These are phyloP conservation scores for Phortica magna DNA, from an alignment of 2,888 invertebrate genomes.

Conservation along the genomic window DNA sequence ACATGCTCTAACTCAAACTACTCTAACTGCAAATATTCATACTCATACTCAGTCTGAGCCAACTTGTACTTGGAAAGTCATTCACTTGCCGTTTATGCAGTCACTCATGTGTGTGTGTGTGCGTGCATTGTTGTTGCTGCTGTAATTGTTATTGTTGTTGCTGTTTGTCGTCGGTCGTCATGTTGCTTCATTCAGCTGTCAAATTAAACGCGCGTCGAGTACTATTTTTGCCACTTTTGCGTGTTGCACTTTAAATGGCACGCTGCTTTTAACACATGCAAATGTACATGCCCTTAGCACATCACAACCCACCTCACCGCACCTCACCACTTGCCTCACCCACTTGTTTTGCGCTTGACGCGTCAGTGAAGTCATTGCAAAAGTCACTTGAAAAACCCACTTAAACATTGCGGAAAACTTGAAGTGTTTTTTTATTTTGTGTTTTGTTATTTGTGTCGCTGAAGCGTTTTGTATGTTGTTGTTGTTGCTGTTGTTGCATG, in stretches of 20 bases:
- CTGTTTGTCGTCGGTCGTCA: conserved; percentile 40
- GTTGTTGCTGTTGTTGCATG: conserved; percentile 28
- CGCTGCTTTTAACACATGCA: conserved; percentile 22
- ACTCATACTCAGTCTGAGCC: not conserved
- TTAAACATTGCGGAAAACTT: not conserved
- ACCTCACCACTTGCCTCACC: not conserved
- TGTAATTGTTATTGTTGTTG: conserved; percentile 7
- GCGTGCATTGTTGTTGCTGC: conserved; percentile 29
- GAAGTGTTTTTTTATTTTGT: conserved; percentile 3
- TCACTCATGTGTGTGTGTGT: too few relatives aligned
- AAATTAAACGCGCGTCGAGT: conserved; percentile 53
- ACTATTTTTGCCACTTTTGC: conserved; percentile 31
- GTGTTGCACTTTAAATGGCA: conserved; percentile 41
- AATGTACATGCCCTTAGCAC: too few relatives aligned
- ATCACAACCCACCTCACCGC: not conserved
- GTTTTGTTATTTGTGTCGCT: conserved; percentile 42
- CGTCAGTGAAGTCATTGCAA: not conserved
- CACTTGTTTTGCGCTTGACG: conserved; percentile 12
- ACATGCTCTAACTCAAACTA: too few relatives aligned
- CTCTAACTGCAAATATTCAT: not conserved
- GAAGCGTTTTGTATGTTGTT: conserved; percentile 17
- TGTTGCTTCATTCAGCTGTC: conserved; percentile 39
- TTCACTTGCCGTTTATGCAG: not conserved
- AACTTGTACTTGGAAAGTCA: conserved; percentile 3
- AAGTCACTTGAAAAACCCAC: not conserved